Conservation (phyloP, 1,140 invertebrate genomes). For the Sesamia nonagrioides region DNA sequence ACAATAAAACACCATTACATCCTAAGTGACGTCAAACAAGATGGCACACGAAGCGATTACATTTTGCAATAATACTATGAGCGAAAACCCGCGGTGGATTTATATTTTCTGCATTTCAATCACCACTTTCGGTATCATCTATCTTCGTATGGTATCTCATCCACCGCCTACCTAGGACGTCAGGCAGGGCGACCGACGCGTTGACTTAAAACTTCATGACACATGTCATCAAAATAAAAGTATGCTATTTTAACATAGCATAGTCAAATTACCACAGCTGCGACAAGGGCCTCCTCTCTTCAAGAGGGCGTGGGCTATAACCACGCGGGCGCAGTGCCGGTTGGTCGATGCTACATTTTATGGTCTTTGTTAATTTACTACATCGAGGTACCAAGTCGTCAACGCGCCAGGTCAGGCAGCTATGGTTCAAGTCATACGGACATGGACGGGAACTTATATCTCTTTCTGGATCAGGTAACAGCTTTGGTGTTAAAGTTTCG, state of each 20-base stretch:
- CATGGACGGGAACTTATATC: neutral
- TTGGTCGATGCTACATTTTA: neutral
- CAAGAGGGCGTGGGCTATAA: no score
- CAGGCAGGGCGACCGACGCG: neutral
- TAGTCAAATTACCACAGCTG: no score
- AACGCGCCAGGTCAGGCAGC: neutral
- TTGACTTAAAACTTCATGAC: slow-evolving; percentile 4
- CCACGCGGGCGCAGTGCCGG: no score
- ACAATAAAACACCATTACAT: neutral
- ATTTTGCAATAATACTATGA: no score
- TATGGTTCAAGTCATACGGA: slow-evolving; percentile 20
- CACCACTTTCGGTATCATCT: no score
- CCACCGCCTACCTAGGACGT: neutral
- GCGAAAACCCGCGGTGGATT: no score
- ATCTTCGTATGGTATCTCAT: neutral
- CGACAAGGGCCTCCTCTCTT: no score
- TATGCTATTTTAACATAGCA: neutral
- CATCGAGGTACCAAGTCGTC: neutral
- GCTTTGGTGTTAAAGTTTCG: slow-evolving; percentile 24
- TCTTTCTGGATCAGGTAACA: neutral
- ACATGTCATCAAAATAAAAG: neutral
- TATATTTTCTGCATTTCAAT: no score
- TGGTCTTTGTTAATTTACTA: neutral
- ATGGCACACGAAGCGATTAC: no score
- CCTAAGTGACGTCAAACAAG: neutral